Evolutionary conservation across 2,113 vertebrate genomes (phyloP).

Genomic region (Echinops telfairi): DNA sequence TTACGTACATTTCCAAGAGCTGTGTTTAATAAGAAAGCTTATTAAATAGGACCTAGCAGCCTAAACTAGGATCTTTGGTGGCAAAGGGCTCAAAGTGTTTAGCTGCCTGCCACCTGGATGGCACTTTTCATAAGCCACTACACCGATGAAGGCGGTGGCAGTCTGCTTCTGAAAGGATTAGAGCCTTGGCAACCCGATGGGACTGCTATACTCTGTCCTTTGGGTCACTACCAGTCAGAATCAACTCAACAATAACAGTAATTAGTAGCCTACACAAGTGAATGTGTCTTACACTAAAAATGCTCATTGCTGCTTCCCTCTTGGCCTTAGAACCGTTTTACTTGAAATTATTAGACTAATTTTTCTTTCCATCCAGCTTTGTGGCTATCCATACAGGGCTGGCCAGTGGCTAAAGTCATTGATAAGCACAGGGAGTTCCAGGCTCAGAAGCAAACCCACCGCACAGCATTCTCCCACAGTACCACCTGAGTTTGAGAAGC

Average conservation of each 20-base stretch:
- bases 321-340: background rate
- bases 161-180: background rate
- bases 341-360: background rate
- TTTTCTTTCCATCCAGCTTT: slow-evolving; percentile 17
- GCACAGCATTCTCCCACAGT: background rate
- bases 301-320: background rate
- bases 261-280: background rate
- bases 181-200: background rate
- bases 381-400: background rate
- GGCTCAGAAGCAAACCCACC: background rate
- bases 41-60: background rate
- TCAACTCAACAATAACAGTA: background rate
- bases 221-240: background rate
- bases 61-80: background rate
- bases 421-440: background rate
- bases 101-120: background rate
- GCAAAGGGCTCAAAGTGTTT: background rate
- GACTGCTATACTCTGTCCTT: background rate
- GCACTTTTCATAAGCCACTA: background rate
- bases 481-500: background rate
- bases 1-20: background rate
- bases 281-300: background rate
- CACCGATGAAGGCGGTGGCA: background rate
- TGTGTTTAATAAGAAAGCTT: slow-evolving; percentile 15
- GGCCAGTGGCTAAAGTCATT: background rate